Base-by-base conservation (phyloP, 2,888 invertebrate genomes). In the Scaptomyza reducta region DNA sequence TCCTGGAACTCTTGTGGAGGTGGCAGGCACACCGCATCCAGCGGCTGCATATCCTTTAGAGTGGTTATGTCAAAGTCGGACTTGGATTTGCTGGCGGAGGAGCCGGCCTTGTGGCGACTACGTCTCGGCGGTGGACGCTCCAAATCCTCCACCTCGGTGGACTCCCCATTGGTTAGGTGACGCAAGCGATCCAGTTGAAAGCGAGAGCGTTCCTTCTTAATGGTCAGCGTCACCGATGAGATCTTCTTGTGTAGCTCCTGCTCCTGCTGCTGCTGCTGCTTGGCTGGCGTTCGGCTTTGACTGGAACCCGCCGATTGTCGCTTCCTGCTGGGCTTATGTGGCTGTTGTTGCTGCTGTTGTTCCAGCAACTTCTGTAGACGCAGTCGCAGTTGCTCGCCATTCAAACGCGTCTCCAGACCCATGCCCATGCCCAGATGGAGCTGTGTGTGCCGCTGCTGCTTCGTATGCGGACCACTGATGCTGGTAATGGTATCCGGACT, bases 1-100 rank as follows among this genome's bases (percentile, higher is more conserved):
- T 96, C 94, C 87, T 97, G 97, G 91, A 96, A 96, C 88, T 96
- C 95, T 1, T 97, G 97, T 0, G 97, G 97, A 29, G 96, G 96
- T 54, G 95, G 92, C 66, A 95, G 91, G 29, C 94, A 92, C 1
- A 95, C 93, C 87, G 95, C 95, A 78, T 96, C 95, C 85, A 95
- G 94, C 41, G 94, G 94, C 89, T 93, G 94, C 75, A 94, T 93
- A 66, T 94, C 93, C 51, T 93, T 93, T 57, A 93, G 92, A 75
- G 93, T 93, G 38, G 93, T 92, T 27, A 94, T 91, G 84, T 94
- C 93, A 29, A 94, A 91, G 82, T 94, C 94, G 11, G 94, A 94
- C 87, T 92, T 94, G 2, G 94, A 94, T 89, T 94, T 89, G 49
- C 58, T 60, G 47, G 61, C 59, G 50, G 68, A 64, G 49, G 59